These are phyloP conservation scores for Steinernema scapterisci DNA, from an alignment of 2,888 invertebrate species.

Conservation along the genomic window DNA sequence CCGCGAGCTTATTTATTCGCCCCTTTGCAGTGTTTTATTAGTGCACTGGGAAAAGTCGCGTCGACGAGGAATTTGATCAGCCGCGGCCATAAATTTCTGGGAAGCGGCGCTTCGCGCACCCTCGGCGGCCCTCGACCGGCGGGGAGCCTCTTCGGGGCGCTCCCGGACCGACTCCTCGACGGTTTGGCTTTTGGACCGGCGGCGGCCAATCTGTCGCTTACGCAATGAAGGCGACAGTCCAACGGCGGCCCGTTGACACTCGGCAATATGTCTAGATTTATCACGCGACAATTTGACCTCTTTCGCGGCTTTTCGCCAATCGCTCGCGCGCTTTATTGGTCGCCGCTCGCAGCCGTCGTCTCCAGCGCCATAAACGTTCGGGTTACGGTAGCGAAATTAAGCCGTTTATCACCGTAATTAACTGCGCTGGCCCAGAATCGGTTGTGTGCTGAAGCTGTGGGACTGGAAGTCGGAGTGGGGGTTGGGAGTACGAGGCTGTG, in stretches of 20 bases:
- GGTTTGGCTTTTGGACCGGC: neutral
- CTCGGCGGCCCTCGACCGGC: neutral
- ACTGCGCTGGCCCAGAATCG: neutral
- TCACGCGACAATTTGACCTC: conserved; percentile 22
- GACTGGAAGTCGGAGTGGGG: no score
- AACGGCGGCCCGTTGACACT: conserved; percentile 10
- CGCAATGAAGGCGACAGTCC: conserved; percentile 16
- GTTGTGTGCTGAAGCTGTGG: no score
- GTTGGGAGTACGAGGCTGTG: neutral
- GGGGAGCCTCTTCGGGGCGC: neutral
- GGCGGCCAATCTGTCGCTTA: conserved; percentile 26
- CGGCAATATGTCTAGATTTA: conserved; percentile 31
- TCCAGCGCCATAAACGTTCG: neutral
- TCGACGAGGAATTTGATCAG: conserved; percentile 17
- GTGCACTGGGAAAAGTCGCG: conserved; percentile 50
- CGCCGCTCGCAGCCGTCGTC: neutral
- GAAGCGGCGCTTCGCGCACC: conserved; percentile 40
- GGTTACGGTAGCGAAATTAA: neutral
- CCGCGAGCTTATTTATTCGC: conserved; percentile 13
- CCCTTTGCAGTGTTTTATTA: conserved; percentile 54
- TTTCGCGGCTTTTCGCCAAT: neutral
- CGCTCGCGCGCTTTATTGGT: neutral
- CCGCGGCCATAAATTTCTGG: conserved; percentile 48
- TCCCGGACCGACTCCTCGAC: no score
- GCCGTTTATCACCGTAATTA: conserved; percentile 13